Percentiles rank a stretch among this genome's conserved stretches.
Evolutionary conservation across 2,113 vertebrate species (phyloP).

Genomic region (Pavo muticus): DNA sequence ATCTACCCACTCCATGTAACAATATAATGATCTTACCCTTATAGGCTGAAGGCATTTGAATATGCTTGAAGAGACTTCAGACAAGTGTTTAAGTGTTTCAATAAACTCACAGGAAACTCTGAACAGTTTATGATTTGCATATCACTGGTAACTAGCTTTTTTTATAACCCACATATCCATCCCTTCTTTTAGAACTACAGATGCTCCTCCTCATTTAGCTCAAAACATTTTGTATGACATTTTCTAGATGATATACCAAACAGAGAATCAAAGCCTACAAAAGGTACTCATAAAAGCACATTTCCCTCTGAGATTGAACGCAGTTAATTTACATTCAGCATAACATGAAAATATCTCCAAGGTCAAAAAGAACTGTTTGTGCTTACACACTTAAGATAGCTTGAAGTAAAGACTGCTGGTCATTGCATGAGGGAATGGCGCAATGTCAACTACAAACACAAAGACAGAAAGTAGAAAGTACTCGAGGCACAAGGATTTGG

Average conservation of each 20-base stretch:
- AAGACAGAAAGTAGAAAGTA: constrained; percentile 17
- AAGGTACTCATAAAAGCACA: constrained; percentile 23
- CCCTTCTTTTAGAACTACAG: constrained; percentile 10
- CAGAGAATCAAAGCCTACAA: constrained; percentile 32
- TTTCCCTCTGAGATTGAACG: constrained; percentile 4
- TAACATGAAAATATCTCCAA: constrained; percentile 31
- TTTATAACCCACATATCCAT: not conserved
- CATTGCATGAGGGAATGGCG: constrained; percentile 8
- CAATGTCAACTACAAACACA: not conserved
- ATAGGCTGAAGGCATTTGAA: not conserved
- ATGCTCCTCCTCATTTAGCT: constrained; percentile 34
- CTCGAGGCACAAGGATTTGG: not conserved
- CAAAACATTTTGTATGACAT: constrained; percentile 22
- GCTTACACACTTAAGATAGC: not conserved
- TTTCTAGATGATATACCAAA: constrained; percentile 19
- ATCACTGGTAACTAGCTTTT: not conserved
- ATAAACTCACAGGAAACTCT: not conserved
- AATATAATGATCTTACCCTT: not conserved
- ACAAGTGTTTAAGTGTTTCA: not conserved
- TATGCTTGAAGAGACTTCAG: not conserved
- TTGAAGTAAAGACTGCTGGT: constrained; percentile 31
- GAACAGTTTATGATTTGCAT: not conserved
- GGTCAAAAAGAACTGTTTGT: constrained; percentile 41
- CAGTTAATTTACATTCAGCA: constrained; percentile 39
- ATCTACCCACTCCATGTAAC: not conserved